Conservation (phyloP, 2,888 invertebrate genomes). For the Agrotis puta region DNA sequence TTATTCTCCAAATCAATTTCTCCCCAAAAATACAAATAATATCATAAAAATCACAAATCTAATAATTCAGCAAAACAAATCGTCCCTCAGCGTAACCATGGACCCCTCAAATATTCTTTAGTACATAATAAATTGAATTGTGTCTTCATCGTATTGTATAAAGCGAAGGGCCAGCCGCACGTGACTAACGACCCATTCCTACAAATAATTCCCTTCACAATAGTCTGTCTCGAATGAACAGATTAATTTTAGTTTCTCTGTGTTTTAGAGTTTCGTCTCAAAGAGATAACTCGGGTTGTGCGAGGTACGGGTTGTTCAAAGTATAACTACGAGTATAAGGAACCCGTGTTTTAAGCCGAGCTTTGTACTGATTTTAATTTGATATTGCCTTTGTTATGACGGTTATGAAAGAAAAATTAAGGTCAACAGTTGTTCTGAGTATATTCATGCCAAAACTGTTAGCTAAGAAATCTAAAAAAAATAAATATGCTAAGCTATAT, state of each 20-base stretch:
- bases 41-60: slow-evolving; percentile 58
- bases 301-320: slow-evolving; percentile 32
- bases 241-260: slow-evolving; percentile 57
- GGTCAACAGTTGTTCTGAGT: background rate
- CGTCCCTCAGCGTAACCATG: slow-evolving; percentile 48
- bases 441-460: no score
- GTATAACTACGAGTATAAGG: slow-evolving; percentile 27
- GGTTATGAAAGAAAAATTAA: slow-evolving; percentile 3
- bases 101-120: slow-evolving; percentile 64
- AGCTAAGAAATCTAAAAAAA: no score
- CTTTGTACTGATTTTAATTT: slow-evolving; percentile 17
- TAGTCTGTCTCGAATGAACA: slow-evolving; percentile 54
- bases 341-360: slow-evolving; percentile 19
- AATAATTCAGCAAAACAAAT: slow-evolving; percentile 61
- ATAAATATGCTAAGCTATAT: no score
- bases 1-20: slow-evolving; percentile 31
- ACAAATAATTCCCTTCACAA: slow-evolving; percentile 63
- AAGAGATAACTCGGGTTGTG: slow-evolving; percentile 29
- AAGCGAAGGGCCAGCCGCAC: slow-evolving; percentile 58
- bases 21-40: slow-evolving; percentile 43
- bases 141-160: slow-evolving; percentile 63
- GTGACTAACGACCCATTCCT: slow-evolving; percentile 62
- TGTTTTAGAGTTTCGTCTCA: slow-evolving; percentile 46
- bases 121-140: slow-evolving; percentile 68
- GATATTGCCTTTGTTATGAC: background rate